Evolutionary conservation across 2,888 invertebrate species (phyloP).

Genomic region (Ditula angustiorana): DNA sequence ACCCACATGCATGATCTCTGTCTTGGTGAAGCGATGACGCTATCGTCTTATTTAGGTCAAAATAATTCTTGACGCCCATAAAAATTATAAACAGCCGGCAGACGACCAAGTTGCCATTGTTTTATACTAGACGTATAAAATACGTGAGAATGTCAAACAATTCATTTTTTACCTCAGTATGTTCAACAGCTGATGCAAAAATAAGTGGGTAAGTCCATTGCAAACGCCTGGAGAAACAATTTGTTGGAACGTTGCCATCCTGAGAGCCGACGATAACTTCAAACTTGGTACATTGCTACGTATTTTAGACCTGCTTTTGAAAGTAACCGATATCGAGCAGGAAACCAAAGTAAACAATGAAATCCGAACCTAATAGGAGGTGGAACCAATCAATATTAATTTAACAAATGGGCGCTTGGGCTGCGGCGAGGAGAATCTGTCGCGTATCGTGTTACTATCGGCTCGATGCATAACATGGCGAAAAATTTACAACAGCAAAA

Average conservation of each 20-base stretch:
- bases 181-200: conserved; percentile 26
- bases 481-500: conserved; percentile 8
- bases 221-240: conserved; percentile 31
- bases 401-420: conserved; percentile 41
- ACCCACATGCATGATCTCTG: conserved; percentile 64
- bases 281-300: conserved; percentile 19
- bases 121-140: conserved; percentile 21
- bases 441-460: conserved; percentile 33
- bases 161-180: not conserved
- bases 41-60: conserved; percentile 78
- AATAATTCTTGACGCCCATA: conserved; percentile 68
- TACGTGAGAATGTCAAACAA: conserved; percentile 28
- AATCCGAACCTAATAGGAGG: conserved; percentile 39
- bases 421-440: conserved; percentile 17
- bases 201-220: conserved; percentile 31
- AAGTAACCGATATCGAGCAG: conserved; percentile 25
- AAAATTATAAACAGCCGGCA: conserved; percentile 62
- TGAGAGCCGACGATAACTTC: conserved; percentile 14
- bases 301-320: conserved; percentile 21
- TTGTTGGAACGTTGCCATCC: conserved; percentile 37
- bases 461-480: conserved; percentile 14
- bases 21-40: conserved; percentile 70
- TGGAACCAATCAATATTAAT: conserved; percentile 47
- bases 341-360: conserved; percentile 32
- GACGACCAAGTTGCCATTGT: conserved; percentile 26